These are phyloP conservation scores for Dasypogon diadema DNA, from an alignment of 2,888 invertebrate genomes.

Conservation along the genomic window DNA sequence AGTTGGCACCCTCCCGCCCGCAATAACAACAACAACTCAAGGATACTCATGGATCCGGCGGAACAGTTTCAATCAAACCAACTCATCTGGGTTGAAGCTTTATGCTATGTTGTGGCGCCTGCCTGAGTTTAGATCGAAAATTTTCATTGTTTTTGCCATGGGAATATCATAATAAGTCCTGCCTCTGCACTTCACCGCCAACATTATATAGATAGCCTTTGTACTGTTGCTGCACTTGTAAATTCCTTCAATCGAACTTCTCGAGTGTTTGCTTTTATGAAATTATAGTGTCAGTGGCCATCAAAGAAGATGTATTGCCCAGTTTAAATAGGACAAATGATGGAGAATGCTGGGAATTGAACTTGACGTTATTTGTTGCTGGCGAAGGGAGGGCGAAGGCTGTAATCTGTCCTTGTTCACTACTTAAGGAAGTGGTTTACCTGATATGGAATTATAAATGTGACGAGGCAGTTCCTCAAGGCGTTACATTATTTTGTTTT, in stretches of 20 bases:
- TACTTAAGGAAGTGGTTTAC: not conserved
- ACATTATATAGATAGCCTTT: not conserved
- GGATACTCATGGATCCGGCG: not conserved
- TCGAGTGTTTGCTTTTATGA: constrained; percentile 12
- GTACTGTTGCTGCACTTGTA: not conserved
- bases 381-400: no score
- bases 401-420: not conserved
- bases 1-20: constrained; percentile 2
- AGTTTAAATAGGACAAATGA: not conserved
- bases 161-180: not conserved
- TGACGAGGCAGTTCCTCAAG: not conserved
- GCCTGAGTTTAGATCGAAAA: no score
- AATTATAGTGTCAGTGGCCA: constrained; percentile 4
- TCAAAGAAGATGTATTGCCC: constrained; percentile 1
- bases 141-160: constrained; percentile 8
- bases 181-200: not conserved
- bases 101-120: no score
- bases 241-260: constrained; percentile 33
- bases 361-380: no score
- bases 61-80: not conserved
- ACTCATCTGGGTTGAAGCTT: no score
- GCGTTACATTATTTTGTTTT: no score
- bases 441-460: not conserved
- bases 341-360: constrained; percentile 2
- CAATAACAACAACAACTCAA: not conserved